Evolutionary conservation across 2,113 vertebrate genomes (phyloP).

Genomic region (Narcine bancroftii): DNA sequence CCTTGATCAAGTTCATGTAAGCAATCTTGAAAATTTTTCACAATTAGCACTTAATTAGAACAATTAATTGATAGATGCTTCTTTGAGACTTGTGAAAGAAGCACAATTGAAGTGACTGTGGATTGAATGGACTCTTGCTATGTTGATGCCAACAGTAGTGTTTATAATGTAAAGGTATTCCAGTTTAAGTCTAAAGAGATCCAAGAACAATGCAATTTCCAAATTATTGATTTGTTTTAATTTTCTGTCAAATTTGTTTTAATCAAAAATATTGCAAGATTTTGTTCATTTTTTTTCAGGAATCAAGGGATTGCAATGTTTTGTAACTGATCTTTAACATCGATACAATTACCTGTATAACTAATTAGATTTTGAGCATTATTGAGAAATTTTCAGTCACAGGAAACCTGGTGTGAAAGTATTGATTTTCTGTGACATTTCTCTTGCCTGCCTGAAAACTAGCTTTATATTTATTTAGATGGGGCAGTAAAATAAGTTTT

Average conservation of each 20-base stretch:
- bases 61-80: background rate
- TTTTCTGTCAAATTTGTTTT: background rate
- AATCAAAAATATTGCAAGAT: background rate
- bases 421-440: background rate
- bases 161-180: background rate
- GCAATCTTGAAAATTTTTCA: slow-evolving; percentile 38
- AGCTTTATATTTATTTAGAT: background rate
- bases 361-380: too few relatives aligned
- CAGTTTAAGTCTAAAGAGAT: background rate
- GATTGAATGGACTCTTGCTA: background rate
- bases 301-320: background rate
- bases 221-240: slow-evolving; percentile 13
- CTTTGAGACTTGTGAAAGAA: background rate
- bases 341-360: background rate
- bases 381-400: background rate
- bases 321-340: background rate
- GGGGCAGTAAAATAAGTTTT: background rate
- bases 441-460: background rate
- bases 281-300: background rate
- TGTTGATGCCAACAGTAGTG: background rate
- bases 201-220: background rate
- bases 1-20: slow-evolving; percentile 80
- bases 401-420: background rate
- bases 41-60: background rate
- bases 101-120: background rate